Base-by-base conservation (phyloP, 1,140 invertebrate species). In the Calephelis virginiensis region DNA sequence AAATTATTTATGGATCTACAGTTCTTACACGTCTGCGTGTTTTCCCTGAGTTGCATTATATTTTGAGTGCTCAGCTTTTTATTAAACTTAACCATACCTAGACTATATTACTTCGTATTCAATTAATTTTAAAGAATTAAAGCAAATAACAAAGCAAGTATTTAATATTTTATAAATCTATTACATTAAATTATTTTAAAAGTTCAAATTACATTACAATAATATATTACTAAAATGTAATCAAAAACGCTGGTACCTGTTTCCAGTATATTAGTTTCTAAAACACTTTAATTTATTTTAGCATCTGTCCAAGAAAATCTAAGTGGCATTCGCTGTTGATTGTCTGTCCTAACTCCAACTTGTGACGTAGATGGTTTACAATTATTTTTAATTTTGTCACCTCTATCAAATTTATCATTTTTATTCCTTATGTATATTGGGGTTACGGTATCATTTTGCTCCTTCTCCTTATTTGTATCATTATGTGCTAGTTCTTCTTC, bases 291-390 rank as follows among this genome's bases (percentile, higher is more conserved):
- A 49, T 49, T 49, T n/a, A 66, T 13, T 62, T 63, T 61, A 11
- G 75, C 68, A 63, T 87, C 86, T 8, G 86, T 89, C 86, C 86
- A 89, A 67, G 85, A 87, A 68, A 83, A 90, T 63, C 85, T 81
- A 28, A 85, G 73, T 8, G 85, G 85, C 12, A 83, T 73, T 61
- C 78, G 78, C 14, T 77, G 79, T 0, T 76, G 74, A 38, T 70
- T 71, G 38, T 83, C 78, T 11, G 73, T 70, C 64, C 75, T 77
- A 7, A 78, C 28, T 11, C 63, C 79, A 49, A 76, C 13, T 49
- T 70, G 73, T 11, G 63, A 69, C 12, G 71, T 65, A 12, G 69
- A 69, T 6, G 65, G 66, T 63, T 61, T 71, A 11, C 56, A 70
- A 49, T 37, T 63, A 37, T 56, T 62, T 45, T 72, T 67, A 61